phyloP scores from a whole-genome alignment of 2,888 invertebrate genomes.

The Gnatocerus cornutus region DNA sequence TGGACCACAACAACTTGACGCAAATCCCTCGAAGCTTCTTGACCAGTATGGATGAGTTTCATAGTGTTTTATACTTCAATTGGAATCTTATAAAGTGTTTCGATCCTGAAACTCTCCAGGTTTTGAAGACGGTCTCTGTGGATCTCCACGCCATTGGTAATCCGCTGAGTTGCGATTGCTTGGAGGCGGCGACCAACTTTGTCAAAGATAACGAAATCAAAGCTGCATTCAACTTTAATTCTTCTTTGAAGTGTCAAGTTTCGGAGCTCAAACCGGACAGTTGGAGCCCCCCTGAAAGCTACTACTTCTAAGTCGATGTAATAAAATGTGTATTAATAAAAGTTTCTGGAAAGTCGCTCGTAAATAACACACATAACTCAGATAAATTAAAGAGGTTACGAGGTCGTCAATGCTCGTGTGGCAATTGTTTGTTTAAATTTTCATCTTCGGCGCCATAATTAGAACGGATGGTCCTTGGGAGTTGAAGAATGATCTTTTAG shows the following conservation, averaged over 20 bases:
- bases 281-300: neutral
- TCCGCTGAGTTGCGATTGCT: constrained; percentile 59
- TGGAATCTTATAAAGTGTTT: constrained; percentile 49
- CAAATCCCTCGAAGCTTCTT: constrained; percentile 50
- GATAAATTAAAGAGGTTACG: constrained; percentile 31
- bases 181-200: constrained; percentile 54
- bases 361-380: neutral
- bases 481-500: neutral
- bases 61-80: constrained; percentile 56
- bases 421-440: constrained; percentile 20
- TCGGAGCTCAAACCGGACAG: neutral
- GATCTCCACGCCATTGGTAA: constrained; percentile 55
- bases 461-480: constrained; percentile 2
- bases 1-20: constrained; percentile 58
- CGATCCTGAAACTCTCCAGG: constrained; percentile 12
- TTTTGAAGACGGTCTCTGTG: constrained; percentile 55
- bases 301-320: neutral
- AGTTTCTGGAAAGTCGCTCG: neutral
- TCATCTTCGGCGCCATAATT: neutral
- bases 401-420: constrained; percentile 27
- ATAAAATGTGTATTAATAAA: too few relatives aligned
- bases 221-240: constrained; percentile 7
- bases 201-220: constrained; percentile 23
- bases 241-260: constrained; percentile 11
- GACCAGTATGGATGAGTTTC: constrained; percentile 46